phyloP scores from a whole-genome alignment of 2,113 vertebrate genomes.

The Beaufortia kweichowensis region DNA sequence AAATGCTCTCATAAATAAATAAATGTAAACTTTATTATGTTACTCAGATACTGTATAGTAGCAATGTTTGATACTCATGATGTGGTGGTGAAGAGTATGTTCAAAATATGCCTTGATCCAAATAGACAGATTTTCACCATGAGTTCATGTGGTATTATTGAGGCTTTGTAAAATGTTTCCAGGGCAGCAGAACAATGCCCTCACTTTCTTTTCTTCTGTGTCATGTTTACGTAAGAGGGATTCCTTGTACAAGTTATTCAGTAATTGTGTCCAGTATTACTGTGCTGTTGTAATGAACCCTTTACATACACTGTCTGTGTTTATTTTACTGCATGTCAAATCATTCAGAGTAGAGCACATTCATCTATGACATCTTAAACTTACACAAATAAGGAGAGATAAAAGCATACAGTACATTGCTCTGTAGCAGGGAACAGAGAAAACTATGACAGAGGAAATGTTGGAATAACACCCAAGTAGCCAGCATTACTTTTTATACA shows the following conservation, averaged over 20 bases:
- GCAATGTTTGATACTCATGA: slow-evolving; percentile 13
- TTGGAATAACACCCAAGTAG: too few relatives aligned
- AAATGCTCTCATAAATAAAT: neutral
- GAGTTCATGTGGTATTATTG: slow-evolving; percentile 30
- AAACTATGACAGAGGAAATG: too few relatives aligned
- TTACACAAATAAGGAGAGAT: neutral
- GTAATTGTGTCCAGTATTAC: neutral
- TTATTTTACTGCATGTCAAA: neutral
- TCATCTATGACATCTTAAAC: neutral
- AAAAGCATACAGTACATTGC: neutral
- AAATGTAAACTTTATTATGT: neutral
- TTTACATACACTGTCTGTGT: neutral
- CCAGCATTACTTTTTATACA: too few relatives aligned
- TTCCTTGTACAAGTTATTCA: slow-evolving; percentile 14
- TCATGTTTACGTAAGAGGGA: slow-evolving; percentile 33
- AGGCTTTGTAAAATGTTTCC: slow-evolving; percentile 31
- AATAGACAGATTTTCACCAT: slow-evolving; percentile 22
- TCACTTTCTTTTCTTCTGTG: slow-evolving; percentile 21
- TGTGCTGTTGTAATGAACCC: neutral
- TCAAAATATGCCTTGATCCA: neutral
- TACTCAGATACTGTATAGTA: neutral
- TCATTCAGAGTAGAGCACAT: slow-evolving; percentile 4
- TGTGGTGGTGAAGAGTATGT: slow-evolving; percentile 18
- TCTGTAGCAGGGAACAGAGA: too few relatives aligned
- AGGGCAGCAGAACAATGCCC: slow-evolving; percentile 31